Evolutionary conservation across 2,113 vertebrate genomes (phyloP).

Genomic region (Tichodroma muraria): DNA sequence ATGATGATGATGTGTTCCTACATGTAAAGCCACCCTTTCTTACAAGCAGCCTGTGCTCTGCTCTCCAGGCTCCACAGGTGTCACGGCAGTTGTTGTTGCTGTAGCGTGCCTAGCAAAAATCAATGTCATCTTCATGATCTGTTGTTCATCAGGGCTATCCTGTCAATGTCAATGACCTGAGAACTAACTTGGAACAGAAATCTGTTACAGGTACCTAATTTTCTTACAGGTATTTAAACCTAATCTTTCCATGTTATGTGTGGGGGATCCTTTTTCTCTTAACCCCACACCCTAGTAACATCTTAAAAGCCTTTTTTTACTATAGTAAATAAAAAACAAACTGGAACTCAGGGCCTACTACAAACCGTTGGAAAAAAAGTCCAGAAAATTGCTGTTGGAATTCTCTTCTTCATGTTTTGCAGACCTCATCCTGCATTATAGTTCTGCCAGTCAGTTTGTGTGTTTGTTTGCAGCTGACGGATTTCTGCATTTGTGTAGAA

Average conservation of each 20-base stretch:
- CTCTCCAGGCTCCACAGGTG: not conserved
- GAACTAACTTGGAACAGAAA: no score
- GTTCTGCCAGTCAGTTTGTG: not conserved
- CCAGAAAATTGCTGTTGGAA: not conserved
- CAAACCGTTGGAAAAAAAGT: not conserved
- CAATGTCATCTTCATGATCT: not conserved
- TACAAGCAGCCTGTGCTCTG: not conserved
- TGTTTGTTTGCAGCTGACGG: not conserved
- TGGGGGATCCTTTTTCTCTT: not conserved
- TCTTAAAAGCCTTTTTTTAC: not conserved
- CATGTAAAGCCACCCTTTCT: not conserved
- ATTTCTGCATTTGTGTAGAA: not conserved
- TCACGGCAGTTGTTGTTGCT: not conserved
- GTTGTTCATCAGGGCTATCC: not conserved
- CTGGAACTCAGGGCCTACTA: not conserved
- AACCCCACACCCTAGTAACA: rapidly evolving
- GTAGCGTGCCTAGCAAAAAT: not conserved
- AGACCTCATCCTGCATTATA: not conserved
- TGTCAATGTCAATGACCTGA: not conserved
- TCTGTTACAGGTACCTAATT: not conserved
- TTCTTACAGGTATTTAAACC: not conserved
- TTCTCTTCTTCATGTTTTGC: not conserved
- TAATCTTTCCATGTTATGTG: not conserved
- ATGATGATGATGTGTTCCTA: not conserved
- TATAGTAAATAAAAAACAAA: not conserved